A percentile compares a stretch with the other conserved stretches of the same genome.
Evolutionary conservation across 2,888 invertebrate species (phyloP).

Genomic region (Dynastes tityus): DNA sequence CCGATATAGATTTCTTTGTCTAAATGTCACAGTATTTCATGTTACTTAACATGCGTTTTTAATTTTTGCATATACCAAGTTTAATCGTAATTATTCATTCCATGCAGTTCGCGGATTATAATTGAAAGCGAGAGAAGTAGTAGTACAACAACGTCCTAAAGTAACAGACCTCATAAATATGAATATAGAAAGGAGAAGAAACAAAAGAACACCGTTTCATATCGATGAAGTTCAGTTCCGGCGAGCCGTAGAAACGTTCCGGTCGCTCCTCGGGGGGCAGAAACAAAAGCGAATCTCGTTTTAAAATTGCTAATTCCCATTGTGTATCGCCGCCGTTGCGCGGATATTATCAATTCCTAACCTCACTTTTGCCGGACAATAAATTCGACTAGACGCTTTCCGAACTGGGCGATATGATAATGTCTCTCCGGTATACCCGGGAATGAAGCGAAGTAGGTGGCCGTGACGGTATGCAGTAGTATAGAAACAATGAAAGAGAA

Average conservation of each 20-base stretch:
- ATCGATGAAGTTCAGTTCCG: conserved; percentile 34
- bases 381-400: conserved; percentile 65
- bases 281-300: conserved; percentile 48
- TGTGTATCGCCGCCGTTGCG: conserved; percentile 45
- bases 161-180: conserved; percentile 28
- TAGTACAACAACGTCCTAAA: not conserved
- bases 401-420: conserved; percentile 59
- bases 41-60: too few relatives aligned
- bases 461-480: conserved; percentile 30
- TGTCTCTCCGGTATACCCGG: conserved; percentile 20
- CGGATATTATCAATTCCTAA: conserved; percentile 57
- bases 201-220: conserved; percentile 42
- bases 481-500: conserved; percentile 40
- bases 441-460: conserved; percentile 28
- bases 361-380: conserved; percentile 61
- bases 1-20: too few relatives aligned
- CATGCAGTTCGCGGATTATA: not conserved
- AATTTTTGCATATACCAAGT: not conserved
- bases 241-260: conserved; percentile 9
- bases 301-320: conserved; percentile 51
- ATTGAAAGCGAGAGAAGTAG: not conserved
- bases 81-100: conserved; percentile 1
- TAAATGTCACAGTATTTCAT: too few relatives aligned
- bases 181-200: conserved; percentile 6
- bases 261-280: conserved; percentile 10